Percentiles rank a stretch among this genome's conserved stretches.
Conservation (phyloP, 2,888 invertebrate genomes). For the Drosophila merina region DNA sequence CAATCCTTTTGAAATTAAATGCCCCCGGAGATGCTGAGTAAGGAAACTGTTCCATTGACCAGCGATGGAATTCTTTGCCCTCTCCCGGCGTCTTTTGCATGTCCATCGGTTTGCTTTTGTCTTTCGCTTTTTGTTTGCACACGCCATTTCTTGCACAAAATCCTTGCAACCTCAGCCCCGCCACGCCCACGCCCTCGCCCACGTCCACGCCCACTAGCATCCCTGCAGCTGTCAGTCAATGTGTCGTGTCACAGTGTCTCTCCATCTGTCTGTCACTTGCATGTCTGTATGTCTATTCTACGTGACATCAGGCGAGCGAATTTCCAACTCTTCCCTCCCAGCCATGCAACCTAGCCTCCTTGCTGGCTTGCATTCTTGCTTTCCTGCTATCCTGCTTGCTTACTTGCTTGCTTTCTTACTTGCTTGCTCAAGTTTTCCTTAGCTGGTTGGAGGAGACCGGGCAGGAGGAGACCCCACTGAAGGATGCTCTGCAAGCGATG, state of each 20-base stretch:
- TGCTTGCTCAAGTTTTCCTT: constrained; percentile 42
- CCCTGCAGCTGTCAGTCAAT: constrained; percentile 81
- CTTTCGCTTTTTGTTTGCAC: constrained; percentile 78
- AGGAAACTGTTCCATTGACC: constrained; percentile 41
- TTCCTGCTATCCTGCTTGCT: constrained; percentile 22
- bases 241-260: constrained; percentile 81
- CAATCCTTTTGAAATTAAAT: constrained; percentile 45
- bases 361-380: constrained; percentile 19
- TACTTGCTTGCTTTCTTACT: constrained; percentile 15
- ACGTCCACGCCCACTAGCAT: constrained; percentile 48
- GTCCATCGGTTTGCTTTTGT: constrained; percentile 78
- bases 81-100: constrained; percentile 37
- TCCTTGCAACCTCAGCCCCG: constrained; percentile 56
- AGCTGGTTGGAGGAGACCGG: constrained; percentile 15
- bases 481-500: constrained; percentile 72
- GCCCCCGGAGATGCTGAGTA: constrained; percentile 31
- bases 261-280: constrained; percentile 82
- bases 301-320: constrained; percentile 79
- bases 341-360: neutral
- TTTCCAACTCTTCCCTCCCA: constrained; percentile 54
- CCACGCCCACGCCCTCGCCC: constrained; percentile 15
- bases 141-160: constrained; percentile 75
- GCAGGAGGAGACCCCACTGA: constrained; percentile 26
- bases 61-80: constrained; percentile 15
- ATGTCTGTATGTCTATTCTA: constrained; percentile 75